Base-by-base conservation (phyloP, 2,888 invertebrate genomes). In the Cephus spinipes region DNA sequence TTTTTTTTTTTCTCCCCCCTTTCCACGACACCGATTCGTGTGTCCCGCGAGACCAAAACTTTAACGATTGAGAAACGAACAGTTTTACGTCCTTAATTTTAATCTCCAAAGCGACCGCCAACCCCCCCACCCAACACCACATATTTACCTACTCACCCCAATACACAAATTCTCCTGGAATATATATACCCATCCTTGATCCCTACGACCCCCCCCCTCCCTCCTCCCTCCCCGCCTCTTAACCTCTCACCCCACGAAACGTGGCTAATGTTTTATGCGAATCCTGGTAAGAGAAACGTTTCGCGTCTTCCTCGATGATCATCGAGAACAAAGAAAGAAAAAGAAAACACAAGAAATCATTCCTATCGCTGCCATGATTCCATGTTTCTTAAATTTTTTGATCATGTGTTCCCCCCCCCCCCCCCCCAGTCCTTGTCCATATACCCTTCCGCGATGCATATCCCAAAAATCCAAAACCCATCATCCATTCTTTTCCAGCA, bases 1-100 rank as follows among this genome's bases (percentile, higher is more conserved):
- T 89, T 89, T 87, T 87, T 55, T 23, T 55, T 23, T 4, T 4
- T 15, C 4, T 1, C 3, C 4, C 6, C 23, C 23, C 23, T 33
- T 33, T 35, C 31, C 69, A 76, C 34, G 69, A 76, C 68, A 55
- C 34, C 55, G 55, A 35, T 55, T 55, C 23, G 55, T 55, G 55
- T 55, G 55, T 55, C 55, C 55, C 85, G 86, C 86, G 85, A 87
- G 87, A 89, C 87, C 86, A 89, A 89, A 55, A 55, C 55, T 55
- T 55, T 55, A 55, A 55, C 31, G 23, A 75, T 32, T 32, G 4
- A 30, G 68, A 69, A 68, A 75, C 68, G 69, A 75, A 31, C 75
- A 68, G 31, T 75, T 75, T 69, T 12, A 68, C 32, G n/a, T 75
- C 55, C 55, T 23, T 55, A 55, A 55, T 55, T 23, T 55, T 55